Percentiles rank a stretch among this genome's conserved stretches.
phyloP scores from a whole-genome alignment of 2,888 invertebrate species.

The Sesamia inferens region DNA sequence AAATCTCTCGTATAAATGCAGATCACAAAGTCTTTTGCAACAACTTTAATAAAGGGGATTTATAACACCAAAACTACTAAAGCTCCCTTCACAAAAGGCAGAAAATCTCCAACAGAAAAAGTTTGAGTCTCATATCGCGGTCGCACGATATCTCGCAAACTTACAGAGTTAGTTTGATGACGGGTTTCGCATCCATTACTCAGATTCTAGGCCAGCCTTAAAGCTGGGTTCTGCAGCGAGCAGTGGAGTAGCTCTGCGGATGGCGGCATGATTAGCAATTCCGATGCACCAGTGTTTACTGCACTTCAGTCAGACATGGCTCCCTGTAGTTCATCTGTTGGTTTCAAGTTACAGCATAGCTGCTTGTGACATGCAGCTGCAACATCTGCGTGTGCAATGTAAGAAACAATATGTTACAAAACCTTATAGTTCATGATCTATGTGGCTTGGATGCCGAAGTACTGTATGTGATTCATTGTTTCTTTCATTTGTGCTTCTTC shows the following conservation, averaged over 20 bases:
- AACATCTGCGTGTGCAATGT: slow-evolving; percentile 1
- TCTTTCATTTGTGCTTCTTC: not conserved
- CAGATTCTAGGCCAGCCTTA: slow-evolving; percentile 43
- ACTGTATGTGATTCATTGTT: not conserved
- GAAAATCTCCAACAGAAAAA: slow-evolving; percentile 1
- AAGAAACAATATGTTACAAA: not conserved
- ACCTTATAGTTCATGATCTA: not conserved
- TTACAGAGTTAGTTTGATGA: slow-evolving; percentile 53
- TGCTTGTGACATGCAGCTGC: slow-evolving; percentile 16
- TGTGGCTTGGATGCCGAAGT: not conserved
- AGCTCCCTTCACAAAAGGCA: slow-evolving; percentile 6
- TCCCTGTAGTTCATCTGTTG: slow-evolving; percentile 24
- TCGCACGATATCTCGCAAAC: slow-evolving; percentile 37
- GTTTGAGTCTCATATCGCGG: slow-evolving; percentile 16
- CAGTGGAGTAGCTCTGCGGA: slow-evolving; percentile 58
- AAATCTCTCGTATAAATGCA: not conserved
- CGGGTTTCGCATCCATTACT: slow-evolving; percentile 59
- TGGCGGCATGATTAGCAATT: slow-evolving; percentile 66
- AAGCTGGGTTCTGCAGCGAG: slow-evolving; percentile 49
- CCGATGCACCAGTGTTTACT: slow-evolving; percentile 64
- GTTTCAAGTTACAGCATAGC: slow-evolving; percentile 19
- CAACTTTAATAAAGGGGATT: not conserved
- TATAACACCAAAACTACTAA: slow-evolving; percentile 1
- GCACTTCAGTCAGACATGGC: slow-evolving; percentile 51
- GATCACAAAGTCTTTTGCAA: not conserved